phyloP scores from a whole-genome alignment of 2,113 vertebrate genomes.

The Lynx canadensis region DNA sequence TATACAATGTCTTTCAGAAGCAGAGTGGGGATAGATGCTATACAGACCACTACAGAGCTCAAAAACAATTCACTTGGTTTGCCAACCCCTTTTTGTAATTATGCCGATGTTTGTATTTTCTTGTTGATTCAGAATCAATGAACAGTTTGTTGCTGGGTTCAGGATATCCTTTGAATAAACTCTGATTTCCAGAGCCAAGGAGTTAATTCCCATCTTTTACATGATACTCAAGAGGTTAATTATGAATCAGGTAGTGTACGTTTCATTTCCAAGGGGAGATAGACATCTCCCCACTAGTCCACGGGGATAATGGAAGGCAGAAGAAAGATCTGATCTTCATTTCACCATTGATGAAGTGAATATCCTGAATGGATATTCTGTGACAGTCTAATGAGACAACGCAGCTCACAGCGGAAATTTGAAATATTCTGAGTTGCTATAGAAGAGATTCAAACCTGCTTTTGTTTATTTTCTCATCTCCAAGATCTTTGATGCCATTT shows the following conservation, averaged over 20 bases:
- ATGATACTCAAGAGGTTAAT: constrained; percentile 56
- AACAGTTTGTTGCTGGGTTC: constrained; percentile 26
- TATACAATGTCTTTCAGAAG: constrained; percentile 44
- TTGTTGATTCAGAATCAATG: constrained; percentile 12
- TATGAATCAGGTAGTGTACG: constrained; percentile 44
- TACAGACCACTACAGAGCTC: neutral
- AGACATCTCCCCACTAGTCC: constrained; percentile 5
- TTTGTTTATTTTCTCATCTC: constrained; percentile 53
- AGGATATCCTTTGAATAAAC: neutral
- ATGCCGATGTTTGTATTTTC: neutral
- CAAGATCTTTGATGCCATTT: constrained; percentile 24
- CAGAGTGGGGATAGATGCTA: neutral
- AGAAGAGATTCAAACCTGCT: constrained; percentile 24
- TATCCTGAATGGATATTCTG: constrained; percentile 49
- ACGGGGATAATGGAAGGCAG: neutral
- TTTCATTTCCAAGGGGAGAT: constrained; percentile 71
- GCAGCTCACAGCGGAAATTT: constrained; percentile 65
- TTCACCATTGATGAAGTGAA: constrained; percentile 56
- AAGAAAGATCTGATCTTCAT: constrained; percentile 53
- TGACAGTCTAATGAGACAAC: constrained; percentile 54
- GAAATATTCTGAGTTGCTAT: constrained; percentile 56
- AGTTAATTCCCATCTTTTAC: neutral
- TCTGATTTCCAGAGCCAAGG: constrained; percentile 2
- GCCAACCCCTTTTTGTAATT: neutral
- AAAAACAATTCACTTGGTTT: constrained; percentile 20